Conservation (phyloP, 2,113 vertebrate species). For the Asarcornis scutulata region DNA sequence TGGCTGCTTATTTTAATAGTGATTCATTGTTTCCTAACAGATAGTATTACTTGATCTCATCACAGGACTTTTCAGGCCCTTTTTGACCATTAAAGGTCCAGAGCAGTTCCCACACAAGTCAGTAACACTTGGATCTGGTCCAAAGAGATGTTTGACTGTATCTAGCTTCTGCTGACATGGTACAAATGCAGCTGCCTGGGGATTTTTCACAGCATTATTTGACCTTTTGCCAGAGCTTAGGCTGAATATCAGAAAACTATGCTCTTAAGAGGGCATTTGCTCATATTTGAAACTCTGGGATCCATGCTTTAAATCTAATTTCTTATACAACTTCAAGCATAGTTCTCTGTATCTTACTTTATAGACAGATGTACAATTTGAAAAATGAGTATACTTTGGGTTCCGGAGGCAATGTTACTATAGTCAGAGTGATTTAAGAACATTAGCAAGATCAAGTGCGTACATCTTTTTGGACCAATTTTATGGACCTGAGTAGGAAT, state of each 20-base stretch:
- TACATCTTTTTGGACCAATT: neutral
- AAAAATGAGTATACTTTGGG: neutral
- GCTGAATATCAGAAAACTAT: neutral
- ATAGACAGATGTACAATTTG: neutral
- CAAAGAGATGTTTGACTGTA: slow-evolving; percentile 24
- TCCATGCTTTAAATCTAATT: neutral
- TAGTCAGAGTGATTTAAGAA: neutral
- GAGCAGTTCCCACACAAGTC: slow-evolving; percentile 12
- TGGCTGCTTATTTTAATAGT: neutral
- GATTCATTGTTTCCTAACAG: neutral
- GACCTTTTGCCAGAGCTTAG: slow-evolving; percentile 29
- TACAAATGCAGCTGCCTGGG: neutral
- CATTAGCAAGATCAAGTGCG: neutral
- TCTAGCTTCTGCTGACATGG: neutral
- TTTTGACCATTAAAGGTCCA: slow-evolving; percentile 24
- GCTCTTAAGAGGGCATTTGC: neutral
- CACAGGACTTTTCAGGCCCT: neutral
- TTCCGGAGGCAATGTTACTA: neutral
- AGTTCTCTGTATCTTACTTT: neutral
- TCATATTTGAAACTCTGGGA: neutral
- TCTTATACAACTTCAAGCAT: neutral
- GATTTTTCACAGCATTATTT: slow-evolving; percentile 29
- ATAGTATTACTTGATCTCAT: neutral
- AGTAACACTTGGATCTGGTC: neutral
- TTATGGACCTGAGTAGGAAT: neutral